phyloP scores from a whole-genome alignment of 2,888 invertebrate genomes.

The Sarcophaga carnaria region DNA sequence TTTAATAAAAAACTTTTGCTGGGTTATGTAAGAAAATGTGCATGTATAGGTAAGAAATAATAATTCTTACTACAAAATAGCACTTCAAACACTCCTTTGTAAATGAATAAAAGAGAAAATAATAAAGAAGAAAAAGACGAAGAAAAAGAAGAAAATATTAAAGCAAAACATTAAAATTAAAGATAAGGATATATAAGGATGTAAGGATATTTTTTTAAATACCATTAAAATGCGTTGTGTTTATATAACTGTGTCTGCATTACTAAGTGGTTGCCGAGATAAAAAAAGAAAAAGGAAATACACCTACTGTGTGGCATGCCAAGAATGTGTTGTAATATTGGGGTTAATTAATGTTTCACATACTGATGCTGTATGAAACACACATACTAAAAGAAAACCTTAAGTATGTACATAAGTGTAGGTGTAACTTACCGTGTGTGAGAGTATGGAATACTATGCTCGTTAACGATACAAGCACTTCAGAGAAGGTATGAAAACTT shows the following conservation, averaged over 20 bases:
- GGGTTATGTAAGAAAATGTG: constrained; percentile 15
- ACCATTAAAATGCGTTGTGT: neutral
- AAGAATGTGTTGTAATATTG: constrained; percentile 1
- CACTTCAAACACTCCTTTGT: constrained; percentile 25
- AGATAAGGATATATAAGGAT: constrained; percentile 56
- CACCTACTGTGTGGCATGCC: neutral
- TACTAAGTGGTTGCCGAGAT: constrained; percentile 40
- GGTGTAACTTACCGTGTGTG: neutral
- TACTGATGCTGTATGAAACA: constrained; percentile 13
- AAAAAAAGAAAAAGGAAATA: neutral
- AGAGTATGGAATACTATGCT: constrained; percentile 26
- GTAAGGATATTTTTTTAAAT: constrained; percentile 15
- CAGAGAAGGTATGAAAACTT: constrained; percentile 32
- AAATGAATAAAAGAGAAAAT: neutral
- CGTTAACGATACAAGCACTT: constrained; percentile 32
- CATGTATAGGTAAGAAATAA: neutral
- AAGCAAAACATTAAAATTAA: constrained; percentile 54
- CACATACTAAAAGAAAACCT: constrained; percentile 19
- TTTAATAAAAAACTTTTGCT: neutral
- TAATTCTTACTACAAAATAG: neutral
- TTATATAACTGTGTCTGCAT: neutral
- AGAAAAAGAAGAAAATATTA: constrained; percentile 22
- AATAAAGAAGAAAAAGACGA: neutral
- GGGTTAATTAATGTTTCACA: constrained; percentile 67
- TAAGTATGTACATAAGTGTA: neutral